A percentile compares a stretch with the other conserved stretches of the same genome.
Conservation (phyloP, 2,888 invertebrate species). For the Smittia sp. region DNA sequence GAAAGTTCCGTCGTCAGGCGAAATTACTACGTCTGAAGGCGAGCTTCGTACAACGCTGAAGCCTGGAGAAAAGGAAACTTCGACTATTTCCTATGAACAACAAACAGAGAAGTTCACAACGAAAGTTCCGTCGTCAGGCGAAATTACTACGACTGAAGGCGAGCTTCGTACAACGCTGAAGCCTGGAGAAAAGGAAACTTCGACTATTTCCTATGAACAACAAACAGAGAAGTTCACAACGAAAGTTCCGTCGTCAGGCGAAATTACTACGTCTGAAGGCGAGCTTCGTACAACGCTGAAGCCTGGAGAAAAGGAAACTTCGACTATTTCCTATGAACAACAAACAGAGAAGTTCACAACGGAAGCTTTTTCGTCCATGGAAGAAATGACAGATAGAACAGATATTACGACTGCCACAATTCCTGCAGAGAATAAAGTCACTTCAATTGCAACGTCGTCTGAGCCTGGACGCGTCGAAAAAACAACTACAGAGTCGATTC, state of each 20-base stretch:
- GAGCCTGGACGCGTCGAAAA: neutral
- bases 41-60: conserved; percentile 17
- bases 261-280: neutral
- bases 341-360: conserved; percentile 17
- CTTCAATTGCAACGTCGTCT: neutral
- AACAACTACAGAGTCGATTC: neutral
- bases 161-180: too few relatives aligned
- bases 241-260: neutral
- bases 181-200: too few relatives aligned
- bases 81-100: neutral
- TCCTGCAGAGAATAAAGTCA: neutral
- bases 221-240: neutral
- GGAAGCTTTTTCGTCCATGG: neutral
- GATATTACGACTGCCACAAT: neutral
- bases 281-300: conserved; percentile 21
- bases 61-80: neutral
- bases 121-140: neutral
- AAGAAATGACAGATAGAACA: conserved; percentile 5
- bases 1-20: neutral
- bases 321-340: conserved; percentile 22
- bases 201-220: too few relatives aligned
- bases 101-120: neutral
- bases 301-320: conserved; percentile 35
- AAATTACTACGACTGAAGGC: neutral
- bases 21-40: conserved; percentile 18